Conservation (phyloP, 2,797 vertebrate species). For the Hephaestus fuliginosus region DNA sequence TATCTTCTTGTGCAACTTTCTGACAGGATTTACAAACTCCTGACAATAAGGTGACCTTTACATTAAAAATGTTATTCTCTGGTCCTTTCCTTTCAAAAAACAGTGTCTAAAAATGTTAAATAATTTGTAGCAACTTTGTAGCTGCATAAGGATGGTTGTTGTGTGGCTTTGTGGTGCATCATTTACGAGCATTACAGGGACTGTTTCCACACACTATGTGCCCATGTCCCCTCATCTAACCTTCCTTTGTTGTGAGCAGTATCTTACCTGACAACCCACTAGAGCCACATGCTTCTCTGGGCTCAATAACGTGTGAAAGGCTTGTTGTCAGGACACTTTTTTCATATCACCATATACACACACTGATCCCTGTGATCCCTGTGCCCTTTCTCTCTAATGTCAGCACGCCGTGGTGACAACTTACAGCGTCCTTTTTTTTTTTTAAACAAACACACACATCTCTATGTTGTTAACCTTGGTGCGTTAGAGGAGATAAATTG, state of each 20-base stretch:
- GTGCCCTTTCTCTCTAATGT: constrained; percentile 52
- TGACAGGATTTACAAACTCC: not conserved
- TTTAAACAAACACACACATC: constrained; percentile 2
- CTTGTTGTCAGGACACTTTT: constrained; percentile 55
- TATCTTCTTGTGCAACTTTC: not conserved
- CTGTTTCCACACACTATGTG: constrained; percentile 13
- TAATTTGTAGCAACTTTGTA: not conserved
- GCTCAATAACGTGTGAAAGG: constrained; percentile 53
- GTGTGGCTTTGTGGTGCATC: not conserved
- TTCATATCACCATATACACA: constrained; percentile 28
- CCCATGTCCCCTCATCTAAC: constrained; percentile 35
- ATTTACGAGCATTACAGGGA: not conserved
- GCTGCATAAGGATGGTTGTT: not conserved
- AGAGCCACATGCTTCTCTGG: constrained; percentile 35
- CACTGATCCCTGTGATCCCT: constrained; percentile 28
- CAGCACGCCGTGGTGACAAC: constrained; percentile 27
- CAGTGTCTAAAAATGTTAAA: not conserved
- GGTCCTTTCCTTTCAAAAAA: not conserved
- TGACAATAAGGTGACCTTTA: not conserved
- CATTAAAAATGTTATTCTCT: not conserved
- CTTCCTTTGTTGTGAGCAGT: constrained; percentile 32
- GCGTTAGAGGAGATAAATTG: constrained; percentile 32
- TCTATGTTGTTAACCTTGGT: constrained; percentile 24
- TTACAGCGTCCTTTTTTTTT: constrained; percentile 7
- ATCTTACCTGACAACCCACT: constrained; percentile 50